Conservation (phyloP, 2,888 invertebrate genomes). For the Andrena chrysosceles region DNA sequence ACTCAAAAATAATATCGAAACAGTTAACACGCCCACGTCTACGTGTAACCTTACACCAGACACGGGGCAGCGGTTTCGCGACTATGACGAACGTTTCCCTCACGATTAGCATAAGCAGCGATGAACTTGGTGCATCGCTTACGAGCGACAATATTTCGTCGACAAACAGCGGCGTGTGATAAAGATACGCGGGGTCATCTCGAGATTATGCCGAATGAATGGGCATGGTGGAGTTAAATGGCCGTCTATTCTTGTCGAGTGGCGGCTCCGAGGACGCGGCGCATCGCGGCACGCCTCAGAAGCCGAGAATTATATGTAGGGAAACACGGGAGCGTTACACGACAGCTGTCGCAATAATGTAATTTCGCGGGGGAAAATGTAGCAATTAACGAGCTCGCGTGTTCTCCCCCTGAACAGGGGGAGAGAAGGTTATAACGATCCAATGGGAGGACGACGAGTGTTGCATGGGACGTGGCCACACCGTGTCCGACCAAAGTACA, state of each 20-base stretch:
- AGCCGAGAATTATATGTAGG: constrained; percentile 45
- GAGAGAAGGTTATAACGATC: constrained; percentile 48
- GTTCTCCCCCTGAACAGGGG: constrained; percentile 25
- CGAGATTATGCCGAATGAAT: not conserved
- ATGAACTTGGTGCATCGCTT: constrained; percentile 2
- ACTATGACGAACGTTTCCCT: not conserved
- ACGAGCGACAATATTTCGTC: not conserved
- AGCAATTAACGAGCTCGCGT: constrained; percentile 72
- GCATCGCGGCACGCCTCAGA: constrained; percentile 39
- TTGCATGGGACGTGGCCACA: constrained; percentile 44
- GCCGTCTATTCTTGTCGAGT: constrained; percentile 27
- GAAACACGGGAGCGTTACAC: constrained; percentile 49
- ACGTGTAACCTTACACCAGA: no score
- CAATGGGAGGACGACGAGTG: constrained; percentile 42
- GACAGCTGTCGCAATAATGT: constrained; percentile 70
- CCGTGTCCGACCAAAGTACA: constrained; percentile 24
- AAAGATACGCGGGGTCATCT: constrained; percentile 4
- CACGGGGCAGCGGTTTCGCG: not conserved
- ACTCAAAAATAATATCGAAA: no score
- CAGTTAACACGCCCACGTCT: no score
- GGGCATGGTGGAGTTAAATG: constrained; percentile 32
- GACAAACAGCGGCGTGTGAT: constrained; percentile 5
- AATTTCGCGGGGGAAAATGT: constrained; percentile 72
- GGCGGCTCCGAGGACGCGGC: constrained; percentile 1
- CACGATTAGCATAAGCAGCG: not conserved